Conservation (phyloP, 2,797 vertebrate genomes). For the Coccyzus lansbergi region DNA sequence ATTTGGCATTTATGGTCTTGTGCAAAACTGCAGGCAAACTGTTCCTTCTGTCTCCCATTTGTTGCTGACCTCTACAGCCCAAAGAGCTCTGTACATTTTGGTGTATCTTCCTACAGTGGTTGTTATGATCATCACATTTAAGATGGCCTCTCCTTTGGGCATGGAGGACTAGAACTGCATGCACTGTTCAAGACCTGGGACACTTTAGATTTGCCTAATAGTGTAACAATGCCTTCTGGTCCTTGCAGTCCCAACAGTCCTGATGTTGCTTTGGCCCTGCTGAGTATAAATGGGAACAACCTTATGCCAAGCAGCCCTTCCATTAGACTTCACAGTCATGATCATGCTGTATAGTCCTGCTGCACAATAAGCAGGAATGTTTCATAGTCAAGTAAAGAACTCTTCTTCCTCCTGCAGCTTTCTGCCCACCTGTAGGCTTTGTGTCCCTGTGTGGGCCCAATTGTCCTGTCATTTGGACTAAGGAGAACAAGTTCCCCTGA, state of each 20-base stretch:
- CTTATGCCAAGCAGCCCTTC: not conserved
- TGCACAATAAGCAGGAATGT: not conserved
- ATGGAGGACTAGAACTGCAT: not conserved
- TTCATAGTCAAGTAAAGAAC: not conserved
- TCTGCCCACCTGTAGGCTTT: not conserved
- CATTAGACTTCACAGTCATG: not conserved
- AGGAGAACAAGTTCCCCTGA: not conserved
- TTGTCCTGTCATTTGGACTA: not conserved
- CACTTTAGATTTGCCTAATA: not conserved
- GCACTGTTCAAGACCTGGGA: not conserved
- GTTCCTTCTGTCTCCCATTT: not conserved
- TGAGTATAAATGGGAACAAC: not conserved
- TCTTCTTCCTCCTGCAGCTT: not conserved
- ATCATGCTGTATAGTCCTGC: not conserved
- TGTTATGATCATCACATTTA: not conserved
- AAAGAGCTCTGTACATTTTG: not conserved
- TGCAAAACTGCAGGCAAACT: not conserved
- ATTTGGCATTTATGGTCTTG: not conserved
- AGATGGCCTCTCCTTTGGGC: fast-evolving
- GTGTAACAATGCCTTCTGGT: not conserved
- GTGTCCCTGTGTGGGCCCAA: not conserved
- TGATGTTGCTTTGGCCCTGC: not conserved
- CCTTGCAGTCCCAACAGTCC: not conserved
- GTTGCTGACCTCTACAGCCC: not conserved
- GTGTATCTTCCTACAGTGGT: not conserved